Base-by-base conservation (phyloP, 2,797 vertebrate species). In the Mus spretus region DNA sequence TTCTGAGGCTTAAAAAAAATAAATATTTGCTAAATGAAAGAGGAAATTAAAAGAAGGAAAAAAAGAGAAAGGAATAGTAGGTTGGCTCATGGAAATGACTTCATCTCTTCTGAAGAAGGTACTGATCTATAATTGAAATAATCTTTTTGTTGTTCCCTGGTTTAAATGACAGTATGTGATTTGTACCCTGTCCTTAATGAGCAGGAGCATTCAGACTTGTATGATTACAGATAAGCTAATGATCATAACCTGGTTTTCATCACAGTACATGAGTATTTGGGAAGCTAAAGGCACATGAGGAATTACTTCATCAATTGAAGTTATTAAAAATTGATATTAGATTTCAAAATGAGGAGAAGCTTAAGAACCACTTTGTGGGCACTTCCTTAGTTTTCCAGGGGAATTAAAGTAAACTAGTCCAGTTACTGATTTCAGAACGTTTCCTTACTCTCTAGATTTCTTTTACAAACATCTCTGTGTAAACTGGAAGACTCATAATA, bases 1-100 rank as follows among this genome's bases (percentile, higher is more conserved):
- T 95, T 84, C 63, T 78, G 59, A 93, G 88, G n/a, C 89, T 87
- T 81, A 40, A 72, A 91, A 91, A 89, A 93, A 81, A 86, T 70
- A 72, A 83, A 50, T 93, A 72, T 92, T 87, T 82, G 67, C 63
- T 90, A 75, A 83, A 77, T 81, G 77, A 72, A 86, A 55, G 82
- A 86, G 92, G 47, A 91, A 88, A 34, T 70, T 55, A 59, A 87
- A 70, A 85, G 26, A 34, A 34, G 40, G 19, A 47, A 55, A 80
- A 80, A 20, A 31, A 55, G 50, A 90, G 50, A 82, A 47, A 81
- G 6, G n/a, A 82, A 79, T 80, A 20, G 15, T n/a, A 37, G 44
- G 0, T 22, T 86, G 11, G 24, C 37, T 87, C 6, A 2, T 31
- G 24, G 34, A 59, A 93, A 78, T 57, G 15, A 44, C 53, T 81